phyloP scores from a whole-genome alignment of 2,113 vertebrate genomes.

The Alligator mississippiensis region DNA sequence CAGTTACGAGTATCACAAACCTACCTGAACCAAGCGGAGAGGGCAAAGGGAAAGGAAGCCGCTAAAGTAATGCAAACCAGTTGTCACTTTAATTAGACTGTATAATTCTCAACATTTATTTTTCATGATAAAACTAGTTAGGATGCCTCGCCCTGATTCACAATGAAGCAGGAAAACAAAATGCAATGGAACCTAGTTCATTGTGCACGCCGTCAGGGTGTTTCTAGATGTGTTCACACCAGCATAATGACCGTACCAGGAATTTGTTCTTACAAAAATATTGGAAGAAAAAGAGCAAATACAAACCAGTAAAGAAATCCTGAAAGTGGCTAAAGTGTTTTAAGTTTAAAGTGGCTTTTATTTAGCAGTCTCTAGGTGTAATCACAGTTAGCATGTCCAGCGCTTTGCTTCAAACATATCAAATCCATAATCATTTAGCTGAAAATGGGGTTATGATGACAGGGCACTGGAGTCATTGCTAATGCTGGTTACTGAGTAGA shows the following conservation, averaged over 20 bases:
- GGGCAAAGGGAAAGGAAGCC: conserved; percentile 31
- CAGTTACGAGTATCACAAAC: conserved; percentile 17
- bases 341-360: conserved; percentile 28
- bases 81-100: conserved; percentile 50
- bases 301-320: conserved; percentile 36
- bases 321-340: conserved; percentile 24
- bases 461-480: conserved; percentile 34
- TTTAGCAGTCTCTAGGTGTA: conserved; percentile 44
- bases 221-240: conserved; percentile 27
- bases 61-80: conserved; percentile 19
- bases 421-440: conserved; percentile 60
- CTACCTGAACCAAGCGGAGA: conserved; percentile 39
- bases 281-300: conserved; percentile 49
- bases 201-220: conserved; percentile 19
- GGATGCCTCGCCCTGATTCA: conserved; percentile 24
- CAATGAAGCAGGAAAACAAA: background rate
- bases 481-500: conserved; percentile 31
- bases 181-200: conserved; percentile 7
- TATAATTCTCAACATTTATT: conserved; percentile 26
- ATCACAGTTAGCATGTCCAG: conserved; percentile 13
- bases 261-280: background rate
- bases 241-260: background rate
- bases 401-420: conserved; percentile 43
- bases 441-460: conserved; percentile 64
- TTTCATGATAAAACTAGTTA: conserved; percentile 32